Evolutionary conservation across 2,888 invertebrate genomes (phyloP), one percentile per base, ranked within the genome.

Genomic region (Ceratothoa steindachneri): DNA sequence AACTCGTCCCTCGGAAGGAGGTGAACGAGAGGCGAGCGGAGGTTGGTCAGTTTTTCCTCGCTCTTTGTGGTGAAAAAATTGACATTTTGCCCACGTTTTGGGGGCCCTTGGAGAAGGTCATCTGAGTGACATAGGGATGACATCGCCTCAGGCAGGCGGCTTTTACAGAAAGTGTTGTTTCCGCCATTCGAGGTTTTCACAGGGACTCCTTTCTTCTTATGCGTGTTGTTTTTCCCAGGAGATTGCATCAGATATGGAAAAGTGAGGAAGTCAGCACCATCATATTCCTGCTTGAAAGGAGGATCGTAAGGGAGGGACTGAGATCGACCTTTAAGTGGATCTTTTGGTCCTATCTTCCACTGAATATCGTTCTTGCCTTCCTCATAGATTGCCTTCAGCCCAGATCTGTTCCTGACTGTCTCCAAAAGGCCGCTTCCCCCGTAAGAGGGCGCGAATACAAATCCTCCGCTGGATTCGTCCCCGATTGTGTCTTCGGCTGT

Each of bases 1-100:
- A 69, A 72, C 65, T 75, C 75, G 31, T 75, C 75, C 30, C 72
- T 71, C 0, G 75, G 75, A n/a, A 75, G 64, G n/a, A 75, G 30
- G 65, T 75, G 72, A 19, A 75, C 75, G 7, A 75, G 28, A 5
- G 75, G 71, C 5, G 75, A 75, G 30, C 72, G 68, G 3, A 75
- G 53, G 5, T 52, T 28, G 12, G 68, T 69, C 0, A 75, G 72
- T 9, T 30, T 68, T 15, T 53, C 41, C 28, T 75, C 72, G 27
- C 69, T 71, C 4, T 72, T 60, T 24, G n/a, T 60, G 60, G 24
- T 60, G 60, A 60, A 60, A 24, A 60, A 60, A 12, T 60, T 60
- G 19, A 24, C 1, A 24, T 60, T 22, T 12, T 60, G 2, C 1
- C 60, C 60, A 24, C 60, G 60, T 24, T 60, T 60, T 4, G 24